Conservation (phyloP, 2,888 invertebrate species). For the Rhingia campestris region DNA sequence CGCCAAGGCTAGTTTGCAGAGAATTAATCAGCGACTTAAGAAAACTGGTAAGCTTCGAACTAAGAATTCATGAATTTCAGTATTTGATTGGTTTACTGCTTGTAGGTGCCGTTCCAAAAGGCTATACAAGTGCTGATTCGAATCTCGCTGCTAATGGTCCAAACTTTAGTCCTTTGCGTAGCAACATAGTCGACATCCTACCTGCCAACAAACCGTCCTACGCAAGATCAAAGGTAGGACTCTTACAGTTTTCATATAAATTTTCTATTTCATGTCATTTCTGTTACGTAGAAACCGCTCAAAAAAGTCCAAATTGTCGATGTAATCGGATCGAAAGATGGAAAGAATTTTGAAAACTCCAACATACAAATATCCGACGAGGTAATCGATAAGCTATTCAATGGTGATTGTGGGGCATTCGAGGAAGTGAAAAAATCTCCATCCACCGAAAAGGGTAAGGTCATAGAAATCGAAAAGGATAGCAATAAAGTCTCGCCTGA, state of each 20-base stretch:
- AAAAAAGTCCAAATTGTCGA: slow-evolving; percentile 79
- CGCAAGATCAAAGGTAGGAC: slow-evolving; percentile 78
- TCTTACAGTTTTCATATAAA: not conserved
- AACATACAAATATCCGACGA: slow-evolving; percentile 81
- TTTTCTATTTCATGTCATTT: not conserved
- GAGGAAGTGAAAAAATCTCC: slow-evolving; percentile 78
- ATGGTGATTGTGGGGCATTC: slow-evolving; percentile 80
- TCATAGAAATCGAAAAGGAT: slow-evolving; percentile 21
- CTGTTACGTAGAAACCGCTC: slow-evolving; percentile 75
- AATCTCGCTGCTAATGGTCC: slow-evolving; percentile 75
- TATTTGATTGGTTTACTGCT: not conserved
- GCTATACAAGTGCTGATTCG: slow-evolving; percentile 30
- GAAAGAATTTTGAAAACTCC: slow-evolving; percentile 76
- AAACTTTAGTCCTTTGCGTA: slow-evolving; percentile 76
- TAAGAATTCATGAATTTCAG: not conserved
- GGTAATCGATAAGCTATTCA: slow-evolving; percentile 82
- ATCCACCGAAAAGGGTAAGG: slow-evolving; percentile 17
- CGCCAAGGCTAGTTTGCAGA: slow-evolving; percentile 83
- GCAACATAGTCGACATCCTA: slow-evolving; percentile 78
- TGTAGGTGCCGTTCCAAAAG: slow-evolving; percentile 63
- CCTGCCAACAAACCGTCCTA: slow-evolving; percentile 80
- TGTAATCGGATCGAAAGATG: slow-evolving; percentile 78
- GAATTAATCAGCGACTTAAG: slow-evolving; percentile 79
- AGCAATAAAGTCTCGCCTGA: slow-evolving; percentile 27
- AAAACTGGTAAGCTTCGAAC: slow-evolving; percentile 76